phyloP scores from a whole-genome alignment of 2,797 vertebrate species.

The Molossus alvarezi region DNA sequence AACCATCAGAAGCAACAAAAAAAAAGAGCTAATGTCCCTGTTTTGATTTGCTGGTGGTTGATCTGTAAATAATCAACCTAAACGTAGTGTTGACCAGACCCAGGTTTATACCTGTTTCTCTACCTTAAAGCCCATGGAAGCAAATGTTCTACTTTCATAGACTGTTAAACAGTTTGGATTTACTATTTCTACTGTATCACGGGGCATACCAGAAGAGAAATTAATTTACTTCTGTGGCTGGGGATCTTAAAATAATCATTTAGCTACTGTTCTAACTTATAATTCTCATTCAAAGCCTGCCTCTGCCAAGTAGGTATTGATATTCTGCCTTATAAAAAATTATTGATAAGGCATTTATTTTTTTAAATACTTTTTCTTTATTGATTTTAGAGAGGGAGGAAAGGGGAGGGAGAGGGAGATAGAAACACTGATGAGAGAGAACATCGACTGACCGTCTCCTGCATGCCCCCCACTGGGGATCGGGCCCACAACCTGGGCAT shows the following conservation, averaged over 20 bases:
- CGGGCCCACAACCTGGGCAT: no score
- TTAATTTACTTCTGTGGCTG: not conserved
- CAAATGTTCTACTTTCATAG: not conserved
- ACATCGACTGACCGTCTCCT: no score
- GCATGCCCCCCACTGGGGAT: no score
- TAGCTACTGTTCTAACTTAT: not conserved
- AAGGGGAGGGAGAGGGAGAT: no score
- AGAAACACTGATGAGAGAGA: no score
- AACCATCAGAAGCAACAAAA: conserved; percentile 17
- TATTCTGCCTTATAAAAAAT: conserved; percentile 12
- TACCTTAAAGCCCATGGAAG: not conserved
- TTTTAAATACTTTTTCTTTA: no score
- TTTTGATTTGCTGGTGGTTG: not conserved
- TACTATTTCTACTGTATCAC: not conserved
- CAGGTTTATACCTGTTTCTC: not conserved
- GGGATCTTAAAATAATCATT: not conserved
- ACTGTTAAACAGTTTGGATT: conserved; percentile 9
- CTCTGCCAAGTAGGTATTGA: not conserved
- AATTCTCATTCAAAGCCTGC: not conserved
- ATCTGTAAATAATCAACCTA: not conserved
- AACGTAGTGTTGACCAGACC: not conserved
- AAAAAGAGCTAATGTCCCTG: not conserved
- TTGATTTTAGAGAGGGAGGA: no score
- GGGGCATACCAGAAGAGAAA: not conserved
- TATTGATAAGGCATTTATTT: not conserved